Evolutionary conservation across 2,113 vertebrate genomes (phyloP).

Genomic region (Rattus norvegicus): GRCr8 NC_086023.1:134575501-134576000

Average conservation of each 20-base stretch:
- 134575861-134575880: neutral
- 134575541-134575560: no score
- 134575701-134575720: neutral
- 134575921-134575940: neutral
- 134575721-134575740: neutral
- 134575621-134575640: no score
- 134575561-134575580: no score
- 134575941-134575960: neutral
- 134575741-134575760: neutral
- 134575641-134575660: neutral
- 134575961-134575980: neutral
- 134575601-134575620: no score
- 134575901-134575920: neutral
- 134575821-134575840: neutral
- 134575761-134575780: neutral
- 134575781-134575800: slow-evolving; percentile 16
- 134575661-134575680: neutral
- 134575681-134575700: neutral
- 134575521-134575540: no score
- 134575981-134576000: neutral
- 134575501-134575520: no score
- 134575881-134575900: neutral
- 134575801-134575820: neutral
- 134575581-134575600: no score
- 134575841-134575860: neutral